Base-by-base conservation (phyloP, 2,797 vertebrate genomes). In the Rhinoraja longicauda region DNA sequence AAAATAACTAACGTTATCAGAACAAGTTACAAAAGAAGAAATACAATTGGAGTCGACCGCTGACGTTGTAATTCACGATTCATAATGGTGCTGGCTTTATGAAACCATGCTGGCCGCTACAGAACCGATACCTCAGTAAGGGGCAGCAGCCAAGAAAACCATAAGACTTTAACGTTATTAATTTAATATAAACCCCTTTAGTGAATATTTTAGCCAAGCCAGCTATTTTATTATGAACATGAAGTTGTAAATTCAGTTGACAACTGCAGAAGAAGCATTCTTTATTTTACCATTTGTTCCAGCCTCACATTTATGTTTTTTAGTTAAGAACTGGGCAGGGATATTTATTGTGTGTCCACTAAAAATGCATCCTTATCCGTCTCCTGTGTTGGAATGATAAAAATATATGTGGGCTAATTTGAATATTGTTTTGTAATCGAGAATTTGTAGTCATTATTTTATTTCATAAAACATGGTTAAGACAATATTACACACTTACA, bases 91-190 rank as follows among this genome's bases (percentile, higher is more conserved):
- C 39, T 29, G 10, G 24, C 19, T 91, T 91, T 21, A 17, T 72
- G 91, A 24, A 91, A 72, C 32, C 67, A 24, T 32, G 36, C 39
- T 91, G 64, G 67, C 88, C 91, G 72, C 64, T 91, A 4, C 88
- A 91, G 64, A 72, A 21, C 32, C 24, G 67, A 72, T 91, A 91
- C 32, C 4, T 17, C 36, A 91, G 39, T 91, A 45, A 45, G 72
- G 26, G 12, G 21, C 67, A 24, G 36, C 88, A 39, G 67, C 36
- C 67, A 91, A 73, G 8, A 26, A 91, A 91, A 72, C 67, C 88
- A 91, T 72, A n/a, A 36, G 72, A 91, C 12, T 91, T 91, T 91
- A 72, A 72, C 90, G 67, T 73, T 91, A 91, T 67, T 64, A 72
- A 72, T 91, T 91, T 73, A 91, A 70, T 70, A 70, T 36, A 53